Evolutionary conservation across 2,113 vertebrate species (phyloP), one percentile per base, ranked within the genome.

Genomic region (Hippocampus abdominalis): DNA sequence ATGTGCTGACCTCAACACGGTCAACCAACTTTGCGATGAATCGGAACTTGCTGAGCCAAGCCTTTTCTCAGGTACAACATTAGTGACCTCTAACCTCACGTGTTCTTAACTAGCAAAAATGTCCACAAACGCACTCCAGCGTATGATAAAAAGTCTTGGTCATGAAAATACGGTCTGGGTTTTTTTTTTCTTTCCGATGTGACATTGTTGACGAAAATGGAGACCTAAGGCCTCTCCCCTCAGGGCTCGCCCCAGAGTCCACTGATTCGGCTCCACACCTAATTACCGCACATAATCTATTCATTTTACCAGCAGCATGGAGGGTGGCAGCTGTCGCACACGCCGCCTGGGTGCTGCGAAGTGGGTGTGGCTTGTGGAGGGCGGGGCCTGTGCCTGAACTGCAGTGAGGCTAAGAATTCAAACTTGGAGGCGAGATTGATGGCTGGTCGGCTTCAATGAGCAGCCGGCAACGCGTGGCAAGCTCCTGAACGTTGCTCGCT

Each of bases 241-340:
- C 71, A 92, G 93, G 93, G 94, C 93, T 80, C 94, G 95, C 95
- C 84, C 92, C 93, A 94, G 94, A 96, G 94, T 93, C 94, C 96
- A 98, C 97, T 98, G 96, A 98, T 98, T 98, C 94, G 94, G 94
- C 94, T 96, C 95, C 96, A 95, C 94, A 95, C 95, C 96, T 98
- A 98, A 98, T 98, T 98, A 98, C 95, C 94, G 94, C 95, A 97
- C 94, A 98, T 98, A 95, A 98, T 98, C 96, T 98, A 98, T 97
- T 97, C 96, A 97, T 98, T 98, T 96, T 94, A 84, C 94, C 94
- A 93, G 94, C 92, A 93, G 92, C 94, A 93, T 93, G 95, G 94
- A 95, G 94, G 83, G 83, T 94, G 95, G 95, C 95, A 98, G 96
- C 95, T 98, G 95, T 96, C 94, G 95, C 94, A 94, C 81, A 81